These are phyloP conservation scores for Cosmorhoe ocellata DNA, from an alignment of 2,888 invertebrate genomes.

Conservation along the genomic window DNA sequence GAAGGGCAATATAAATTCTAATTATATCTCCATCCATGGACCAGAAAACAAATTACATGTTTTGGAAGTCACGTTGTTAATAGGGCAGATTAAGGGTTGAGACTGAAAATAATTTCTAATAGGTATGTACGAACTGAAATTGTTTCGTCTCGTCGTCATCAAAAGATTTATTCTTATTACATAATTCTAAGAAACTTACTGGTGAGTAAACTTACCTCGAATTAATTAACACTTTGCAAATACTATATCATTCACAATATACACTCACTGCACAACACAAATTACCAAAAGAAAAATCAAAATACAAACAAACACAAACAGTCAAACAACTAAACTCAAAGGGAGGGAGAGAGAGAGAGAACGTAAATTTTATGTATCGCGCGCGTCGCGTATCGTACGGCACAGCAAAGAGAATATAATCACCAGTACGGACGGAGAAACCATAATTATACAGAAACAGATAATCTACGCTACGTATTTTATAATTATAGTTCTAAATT, in stretches of 20 bases:
- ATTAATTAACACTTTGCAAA: slow-evolving; percentile 16
- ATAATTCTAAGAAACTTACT: slow-evolving; percentile 49
- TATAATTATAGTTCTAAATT: too few species aligned
- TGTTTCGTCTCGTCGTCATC: slow-evolving; percentile 42
- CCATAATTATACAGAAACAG: too few species aligned
- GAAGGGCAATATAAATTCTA: neutral
- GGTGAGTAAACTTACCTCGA: slow-evolving; percentile 56
- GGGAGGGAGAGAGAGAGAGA: slow-evolving; percentile 44
- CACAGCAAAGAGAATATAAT: too few species aligned
- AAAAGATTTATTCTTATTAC: slow-evolving; percentile 52
- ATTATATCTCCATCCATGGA: neutral
- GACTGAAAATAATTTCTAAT: too few species aligned
- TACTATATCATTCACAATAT: slow-evolving; percentile 22
- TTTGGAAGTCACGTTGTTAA: neutral
- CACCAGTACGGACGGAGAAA: too few species aligned
- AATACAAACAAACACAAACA: slow-evolving; percentile 57
- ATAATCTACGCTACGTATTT: too few species aligned
- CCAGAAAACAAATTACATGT: slow-evolving; percentile 24
- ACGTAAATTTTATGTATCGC: too few species aligned
- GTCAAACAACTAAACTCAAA: slow-evolving; percentile 19
- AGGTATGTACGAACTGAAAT: too few species aligned
- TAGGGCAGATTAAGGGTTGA: too few species aligned
- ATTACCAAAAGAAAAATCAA: slow-evolving; percentile 31
- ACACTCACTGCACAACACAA: slow-evolving; percentile 28
- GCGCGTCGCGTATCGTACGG: too few species aligned